Conservation (phyloP, 1,140 invertebrate genomes). For the Drosophila bocqueti region DNA sequence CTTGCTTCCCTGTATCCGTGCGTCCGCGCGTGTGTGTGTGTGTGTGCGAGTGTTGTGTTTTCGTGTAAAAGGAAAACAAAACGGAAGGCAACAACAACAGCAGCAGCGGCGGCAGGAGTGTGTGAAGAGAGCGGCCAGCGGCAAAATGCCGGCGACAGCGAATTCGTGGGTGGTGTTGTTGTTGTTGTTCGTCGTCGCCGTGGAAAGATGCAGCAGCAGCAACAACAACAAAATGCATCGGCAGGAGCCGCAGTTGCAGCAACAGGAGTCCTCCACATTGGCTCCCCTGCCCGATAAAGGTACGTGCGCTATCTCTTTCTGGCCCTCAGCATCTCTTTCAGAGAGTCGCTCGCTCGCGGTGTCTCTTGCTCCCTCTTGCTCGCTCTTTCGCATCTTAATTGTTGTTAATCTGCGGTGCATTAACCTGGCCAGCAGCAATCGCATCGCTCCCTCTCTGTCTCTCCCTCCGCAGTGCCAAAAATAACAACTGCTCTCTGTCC, state of each 20-base stretch:
- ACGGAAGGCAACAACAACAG: slow-evolving; percentile 41
- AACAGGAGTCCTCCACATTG: slow-evolving; percentile 66
- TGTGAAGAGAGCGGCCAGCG: slow-evolving; percentile 51
- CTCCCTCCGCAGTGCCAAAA: slow-evolving; percentile 59
- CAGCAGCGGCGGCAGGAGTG: slow-evolving; percentile 10
- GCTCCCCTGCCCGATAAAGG: slow-evolving; percentile 66
- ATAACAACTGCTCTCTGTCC: slow-evolving; percentile 57
- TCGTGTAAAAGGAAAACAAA: slow-evolving; percentile 49
- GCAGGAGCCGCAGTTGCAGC: slow-evolving; percentile 63
- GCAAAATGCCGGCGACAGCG: slow-evolving; percentile 78
- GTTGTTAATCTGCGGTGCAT: slow-evolving; percentile 65
- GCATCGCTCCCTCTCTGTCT: neutral
- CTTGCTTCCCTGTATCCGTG: slow-evolving; percentile 21
- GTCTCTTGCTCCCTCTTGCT: neutral
- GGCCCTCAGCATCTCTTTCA: slow-evolving; percentile 24
- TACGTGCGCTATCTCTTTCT: slow-evolving; percentile 54
- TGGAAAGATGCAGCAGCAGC: slow-evolving; percentile 44
- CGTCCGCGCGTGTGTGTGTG: neutral
- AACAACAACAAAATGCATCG: slow-evolving; percentile 44
- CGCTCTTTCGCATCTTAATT: slow-evolving; percentile 41
- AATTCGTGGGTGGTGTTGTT: slow-evolving; percentile 69
- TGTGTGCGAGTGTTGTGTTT: slow-evolving; percentile 38
- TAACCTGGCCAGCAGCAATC: slow-evolving; percentile 45
- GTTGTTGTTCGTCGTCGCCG: slow-evolving; percentile 58
- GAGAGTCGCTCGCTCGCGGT: slow-evolving; percentile 6